phyloP scores from a whole-genome alignment of 1,140 invertebrate genomes.

The Sminthurinus signatus region DNA sequence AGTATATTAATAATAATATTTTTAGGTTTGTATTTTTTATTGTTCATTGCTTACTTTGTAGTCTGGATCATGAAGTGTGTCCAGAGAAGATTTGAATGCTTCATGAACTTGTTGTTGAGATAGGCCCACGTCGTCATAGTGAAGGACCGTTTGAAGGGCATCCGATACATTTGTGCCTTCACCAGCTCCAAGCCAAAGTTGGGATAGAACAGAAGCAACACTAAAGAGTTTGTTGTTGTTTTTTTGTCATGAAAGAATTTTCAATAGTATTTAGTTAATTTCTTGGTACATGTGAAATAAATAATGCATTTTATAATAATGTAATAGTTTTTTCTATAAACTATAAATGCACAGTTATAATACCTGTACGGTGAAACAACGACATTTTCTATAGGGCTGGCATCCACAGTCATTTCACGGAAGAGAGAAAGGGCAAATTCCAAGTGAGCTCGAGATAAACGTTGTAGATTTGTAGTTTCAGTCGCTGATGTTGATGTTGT shows the following conservation, averaged over 20 bases:
- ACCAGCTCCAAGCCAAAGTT: constrained; percentile 43
- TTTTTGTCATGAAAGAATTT: neutral
- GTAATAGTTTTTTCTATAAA: no score
- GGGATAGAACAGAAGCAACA: constrained; percentile 43
- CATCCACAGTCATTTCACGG: constrained; percentile 37
- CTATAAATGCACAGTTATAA: neutral
- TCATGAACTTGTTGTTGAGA: constrained; percentile 31
- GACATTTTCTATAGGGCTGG: constrained; percentile 41
- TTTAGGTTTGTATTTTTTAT: neutral
- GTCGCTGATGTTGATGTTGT: no score
- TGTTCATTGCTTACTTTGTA: constrained; percentile 19
- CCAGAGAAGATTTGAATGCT: constrained; percentile 29
- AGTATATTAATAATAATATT: neutral
- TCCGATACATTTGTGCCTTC: constrained; percentile 40
- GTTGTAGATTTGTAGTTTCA: constrained; percentile 33
- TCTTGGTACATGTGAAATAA: neutral
- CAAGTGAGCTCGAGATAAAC: constrained; percentile 44
- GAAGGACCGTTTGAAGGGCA: constrained; percentile 42
- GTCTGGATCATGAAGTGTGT: constrained; percentile 34
- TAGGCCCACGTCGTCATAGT: constrained; percentile 40
- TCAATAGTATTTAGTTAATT: no score
- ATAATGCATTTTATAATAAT: neutral
- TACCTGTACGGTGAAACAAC: constrained; percentile 44
- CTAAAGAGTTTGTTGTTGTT: constrained; percentile 14
- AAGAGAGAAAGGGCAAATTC: constrained; percentile 44